A percentile compares a stretch with the other conserved stretches of the same genome.
phyloP scores from a whole-genome alignment of 2,797 vertebrate species.

The Dallia pectoralis region DNA sequence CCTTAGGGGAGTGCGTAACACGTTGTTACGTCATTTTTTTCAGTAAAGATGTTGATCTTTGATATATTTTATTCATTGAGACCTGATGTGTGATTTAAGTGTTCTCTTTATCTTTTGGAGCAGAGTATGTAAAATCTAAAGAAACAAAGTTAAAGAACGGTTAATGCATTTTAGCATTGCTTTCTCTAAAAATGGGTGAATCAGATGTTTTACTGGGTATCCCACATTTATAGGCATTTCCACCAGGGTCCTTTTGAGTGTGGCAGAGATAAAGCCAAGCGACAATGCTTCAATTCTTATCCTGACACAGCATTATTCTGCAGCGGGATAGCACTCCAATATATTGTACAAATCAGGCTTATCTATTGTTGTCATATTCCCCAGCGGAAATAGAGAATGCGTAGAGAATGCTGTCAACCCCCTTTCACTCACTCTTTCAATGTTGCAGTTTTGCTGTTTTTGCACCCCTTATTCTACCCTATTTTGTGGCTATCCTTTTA shows the following conservation, averaged over 20 bases:
- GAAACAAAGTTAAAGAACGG: too few relatives aligned
- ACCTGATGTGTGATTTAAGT: too few relatives aligned
- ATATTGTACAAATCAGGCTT: conserved; percentile 60
- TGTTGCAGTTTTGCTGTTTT: conserved; percentile 62
- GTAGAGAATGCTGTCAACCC: conserved; percentile 50
- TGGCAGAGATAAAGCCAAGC: conserved; percentile 69
- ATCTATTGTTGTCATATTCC: conserved; percentile 53
- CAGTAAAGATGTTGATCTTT: too few relatives aligned
- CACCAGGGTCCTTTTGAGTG: conserved; percentile 59
- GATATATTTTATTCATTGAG: too few relatives aligned
- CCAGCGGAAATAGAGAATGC: conserved; percentile 39
- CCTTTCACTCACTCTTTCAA: conserved; percentile 54
- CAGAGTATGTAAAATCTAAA: too few relatives aligned
- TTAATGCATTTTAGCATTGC: conserved; percentile 9
- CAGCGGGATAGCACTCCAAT: conserved; percentile 59
- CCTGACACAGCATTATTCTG: conserved; percentile 61
- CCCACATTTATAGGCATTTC: conserved; percentile 53
- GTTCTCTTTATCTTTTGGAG: too few relatives aligned
- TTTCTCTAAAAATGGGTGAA: not conserved
- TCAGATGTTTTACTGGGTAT: too few relatives aligned
- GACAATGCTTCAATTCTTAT: conserved; percentile 67
- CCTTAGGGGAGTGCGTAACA: too few relatives aligned
- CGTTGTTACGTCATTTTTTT: too few relatives aligned
- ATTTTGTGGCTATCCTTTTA: conserved; percentile 57
- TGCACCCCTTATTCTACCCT: conserved; percentile 2